Percentiles rank a stretch among this genome's conserved stretches.
These are phyloP conservation scores for Trematomus loennbergii DNA, from an alignment of 2,113 vertebrate species.

Conservation along the genomic window DNA sequence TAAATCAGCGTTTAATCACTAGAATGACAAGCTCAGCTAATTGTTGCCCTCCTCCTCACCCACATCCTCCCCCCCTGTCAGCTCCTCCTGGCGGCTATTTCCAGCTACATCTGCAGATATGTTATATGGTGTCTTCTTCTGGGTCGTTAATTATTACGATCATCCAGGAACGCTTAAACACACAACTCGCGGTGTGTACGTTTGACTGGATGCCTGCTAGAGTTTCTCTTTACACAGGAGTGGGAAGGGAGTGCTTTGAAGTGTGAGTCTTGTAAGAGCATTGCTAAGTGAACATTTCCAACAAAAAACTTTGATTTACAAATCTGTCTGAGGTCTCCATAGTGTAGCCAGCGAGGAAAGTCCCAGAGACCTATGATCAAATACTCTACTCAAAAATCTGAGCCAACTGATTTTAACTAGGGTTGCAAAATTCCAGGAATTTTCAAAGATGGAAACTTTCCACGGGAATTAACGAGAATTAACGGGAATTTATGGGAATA, in stretches of 20 bases:
- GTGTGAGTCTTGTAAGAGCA: constrained; percentile 2
- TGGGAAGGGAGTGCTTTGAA: constrained; percentile 15
- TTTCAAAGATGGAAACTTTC: no score
- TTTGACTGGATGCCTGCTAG: constrained; percentile 35
- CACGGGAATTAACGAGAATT: no score
- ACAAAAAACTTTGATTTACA: constrained; percentile 20
- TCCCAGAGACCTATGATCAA: not conserved
- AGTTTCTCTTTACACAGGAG: constrained; percentile 33
- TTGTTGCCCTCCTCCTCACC: constrained; percentile 55
- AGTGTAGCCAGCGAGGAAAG: not conserved
- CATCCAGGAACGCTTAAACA: constrained; percentile 39
- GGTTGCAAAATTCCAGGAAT: no score
- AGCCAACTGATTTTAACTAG: constrained; percentile 17
- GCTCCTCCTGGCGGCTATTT: constrained; percentile 52
- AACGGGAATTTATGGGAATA: no score
- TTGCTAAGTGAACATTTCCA: constrained; percentile 7
- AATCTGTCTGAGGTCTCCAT: constrained; percentile 28
- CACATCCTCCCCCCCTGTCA: constrained; percentile 51
- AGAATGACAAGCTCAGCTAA: constrained; percentile 72
- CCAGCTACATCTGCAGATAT: constrained; percentile 44
- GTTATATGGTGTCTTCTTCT: constrained; percentile 43
- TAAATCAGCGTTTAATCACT: constrained; percentile 79
- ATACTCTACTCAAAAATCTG: not conserved
- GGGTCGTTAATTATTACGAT: constrained; percentile 68
- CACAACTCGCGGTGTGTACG: constrained; percentile 24